These are phyloP conservation scores for Nomia melanderi DNA, from an alignment of 1,140 invertebrate genomes.

Conservation along the genomic window DNA sequence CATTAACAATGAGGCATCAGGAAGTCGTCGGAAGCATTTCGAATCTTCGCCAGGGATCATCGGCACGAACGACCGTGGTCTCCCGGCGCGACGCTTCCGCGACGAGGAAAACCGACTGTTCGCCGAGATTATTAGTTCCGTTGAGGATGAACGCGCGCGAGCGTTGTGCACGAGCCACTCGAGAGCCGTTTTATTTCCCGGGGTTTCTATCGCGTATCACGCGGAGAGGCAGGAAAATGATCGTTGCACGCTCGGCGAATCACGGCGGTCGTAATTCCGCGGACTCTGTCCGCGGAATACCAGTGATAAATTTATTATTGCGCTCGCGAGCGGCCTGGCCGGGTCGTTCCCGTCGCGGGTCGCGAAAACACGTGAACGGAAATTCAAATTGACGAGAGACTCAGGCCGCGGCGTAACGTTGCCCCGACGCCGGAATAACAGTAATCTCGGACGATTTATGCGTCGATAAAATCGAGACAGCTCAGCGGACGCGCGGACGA, in stretches of 20 bases:
- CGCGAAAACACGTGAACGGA: background rate
- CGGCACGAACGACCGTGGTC: too few relatives aligned
- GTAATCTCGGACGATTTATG: conserved; percentile 43
- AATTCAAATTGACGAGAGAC: background rate
- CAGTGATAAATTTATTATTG: conserved; percentile 15
- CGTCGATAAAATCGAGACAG: conserved; percentile 41
- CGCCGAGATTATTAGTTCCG: conserved; percentile 25
- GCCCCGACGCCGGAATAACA: conserved; percentile 8
- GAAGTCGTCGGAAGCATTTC: too few relatives aligned
- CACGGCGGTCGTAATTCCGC: background rate
- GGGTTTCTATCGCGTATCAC: background rate
- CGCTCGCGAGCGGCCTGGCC: background rate
- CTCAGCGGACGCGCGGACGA: conserved; percentile 7
- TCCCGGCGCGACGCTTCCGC: conserved; percentile 5
- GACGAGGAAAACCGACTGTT: background rate
- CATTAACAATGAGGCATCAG: too few relatives aligned
- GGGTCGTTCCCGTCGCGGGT: background rate
- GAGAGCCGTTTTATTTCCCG: background rate
- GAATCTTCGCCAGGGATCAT: too few relatives aligned
- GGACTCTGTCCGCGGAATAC: background rate
- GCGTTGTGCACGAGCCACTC: background rate
- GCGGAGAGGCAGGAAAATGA: background rate
- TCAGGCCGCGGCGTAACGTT: too few relatives aligned
- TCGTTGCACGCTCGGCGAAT: background rate
- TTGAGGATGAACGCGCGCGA: conserved; percentile 1